Conservation (phyloP, 2,113 vertebrate genomes). For the Zeus faber region DNA sequence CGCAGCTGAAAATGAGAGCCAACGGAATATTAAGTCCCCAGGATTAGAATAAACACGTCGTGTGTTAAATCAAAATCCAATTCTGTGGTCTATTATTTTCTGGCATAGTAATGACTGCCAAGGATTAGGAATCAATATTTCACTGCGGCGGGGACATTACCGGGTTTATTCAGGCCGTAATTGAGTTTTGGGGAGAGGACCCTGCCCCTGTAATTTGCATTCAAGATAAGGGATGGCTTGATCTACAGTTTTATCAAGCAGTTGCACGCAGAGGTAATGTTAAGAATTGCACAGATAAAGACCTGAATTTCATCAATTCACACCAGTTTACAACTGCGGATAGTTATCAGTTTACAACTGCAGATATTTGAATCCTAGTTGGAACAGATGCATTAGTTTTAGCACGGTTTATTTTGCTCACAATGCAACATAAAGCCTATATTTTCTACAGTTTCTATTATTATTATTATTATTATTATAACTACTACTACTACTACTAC, state of each 20-base stretch:
- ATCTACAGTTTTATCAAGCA: slow-evolving; percentile 15
- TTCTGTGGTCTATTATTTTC: slow-evolving; percentile 76
- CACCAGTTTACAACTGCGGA: background rate
- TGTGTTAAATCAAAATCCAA: slow-evolving; percentile 76
- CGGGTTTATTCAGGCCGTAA: slow-evolving; percentile 71
- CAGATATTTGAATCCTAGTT: no score
- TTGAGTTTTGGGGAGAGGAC: slow-evolving; percentile 65
- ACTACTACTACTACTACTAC: no score
- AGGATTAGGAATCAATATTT: slow-evolving; percentile 78
- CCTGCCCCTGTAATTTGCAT: slow-evolving; percentile 67
- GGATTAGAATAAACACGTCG: slow-evolving; percentile 73
- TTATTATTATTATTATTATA: no score
- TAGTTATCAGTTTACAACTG: no score
- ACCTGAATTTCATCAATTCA: slow-evolving; percentile 1
- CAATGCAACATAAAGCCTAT: no score
- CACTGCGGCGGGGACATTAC: slow-evolving; percentile 69
- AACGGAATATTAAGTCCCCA: slow-evolving; percentile 66
- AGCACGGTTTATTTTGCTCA: no score
- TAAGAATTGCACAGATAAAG: background rate
- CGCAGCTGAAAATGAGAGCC: slow-evolving; percentile 49
- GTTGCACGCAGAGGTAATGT: slow-evolving; percentile 25
- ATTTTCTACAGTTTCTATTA: no score
- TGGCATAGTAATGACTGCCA: slow-evolving; percentile 72
- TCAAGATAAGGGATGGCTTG: slow-evolving; percentile 52
- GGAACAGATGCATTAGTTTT: no score